Evolutionary conservation across 2,797 vertebrate species (phyloP), one percentile per base, ranked within the genome.

Genomic region (Ambastaia sidthimunki): DNA sequence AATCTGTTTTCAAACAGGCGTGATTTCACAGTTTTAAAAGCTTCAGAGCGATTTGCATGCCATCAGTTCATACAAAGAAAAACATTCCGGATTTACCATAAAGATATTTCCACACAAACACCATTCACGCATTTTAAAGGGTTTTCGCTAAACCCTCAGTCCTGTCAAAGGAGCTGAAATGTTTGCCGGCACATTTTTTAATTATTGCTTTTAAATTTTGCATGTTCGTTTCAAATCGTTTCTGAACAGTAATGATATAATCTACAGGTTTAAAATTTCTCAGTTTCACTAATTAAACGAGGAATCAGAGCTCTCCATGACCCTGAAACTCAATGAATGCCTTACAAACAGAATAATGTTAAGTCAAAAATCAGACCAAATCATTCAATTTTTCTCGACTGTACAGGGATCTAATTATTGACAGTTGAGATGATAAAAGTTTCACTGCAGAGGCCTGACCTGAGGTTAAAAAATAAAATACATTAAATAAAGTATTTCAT

Each of bases 351-450:
- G 60, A 81, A 77, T 18, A 23, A 81, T 69, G 72, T 63, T 77
- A 85, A 87, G 66, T 78, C 75, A 69, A 74, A 83, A 59, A 78
- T 74, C 72, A 81, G 81, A 66, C 11, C 50, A 70, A 71, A 63
- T 85, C 37, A 86, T 86, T 88, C 69, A 80, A 75, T n/a, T 82
- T 34, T 28, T 54, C 80, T 80, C 84, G 74, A 78, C 85, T 85
- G 82, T 80, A 78, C 31, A 52, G 60, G 65, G 77, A 74, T 85
- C 28, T 85, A 87, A 87, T 89, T 85, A 88, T 87, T 80, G 71
- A 81, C 74, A 71, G 76, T 78, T 72, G 73, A 71, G 72, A 78
- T 85, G 80, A 87, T 87, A 88, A 54, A 16, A 76, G 21, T 2
- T 44, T 6, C 44, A 50, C 72, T 81, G 69, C 69, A 69, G 48